Base-by-base conservation (phyloP, 30 jellyfish, hydroid and myxozoan genomes). In the Sanderia malayensis region DNA sequence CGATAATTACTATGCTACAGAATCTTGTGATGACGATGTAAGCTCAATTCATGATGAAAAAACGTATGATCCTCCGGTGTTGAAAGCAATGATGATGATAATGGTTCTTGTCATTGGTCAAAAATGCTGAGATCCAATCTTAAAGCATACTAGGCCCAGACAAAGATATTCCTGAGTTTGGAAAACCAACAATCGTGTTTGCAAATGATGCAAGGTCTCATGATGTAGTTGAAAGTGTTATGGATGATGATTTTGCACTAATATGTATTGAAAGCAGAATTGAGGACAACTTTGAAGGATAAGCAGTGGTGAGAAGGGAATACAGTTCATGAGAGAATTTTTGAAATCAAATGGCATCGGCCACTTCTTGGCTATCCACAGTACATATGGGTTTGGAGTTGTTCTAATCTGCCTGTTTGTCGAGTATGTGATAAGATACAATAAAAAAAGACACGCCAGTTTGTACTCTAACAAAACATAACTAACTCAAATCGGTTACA, bases 201-300 rank as follows among this genome's bases (percentile, higher is more conserved):
- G 25, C 46, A 20, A 49, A 61, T 18, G 52, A 61, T 61, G 74
- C 74, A 24, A 61, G 28, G 74, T 49, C 74, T 6, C 46, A 25
- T 7, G 46, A 61, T 28, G 52, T 61, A 15, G 52, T 61, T 2
- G 74, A 61, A 10, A 30, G 74, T 19, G 28, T 61, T 6, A 25
- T 61, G 74, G 74, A 61, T 61, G 74, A 61, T 30, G 11, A 24
- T 19, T 61, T 61, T 30, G 2, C 28, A 15, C 7, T 61, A 2
- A 24, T 11, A 22, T 61, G 74, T 30, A 61, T 61, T 31, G 74
- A 61, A 28, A 61, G 52, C 52, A 61, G 52, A 0, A 61, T 20
- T 61, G 74, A 61, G 28, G 52, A 61, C 28, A 49, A 13, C 13
- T 37, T 37, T 6, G 52, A 37, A 13, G 13, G 13, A 37, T 37